These are phyloP conservation scores for Prochilodus magdalenae DNA, from an alignment of 2,113 vertebrate genomes.

Conservation along the genomic window DNA sequence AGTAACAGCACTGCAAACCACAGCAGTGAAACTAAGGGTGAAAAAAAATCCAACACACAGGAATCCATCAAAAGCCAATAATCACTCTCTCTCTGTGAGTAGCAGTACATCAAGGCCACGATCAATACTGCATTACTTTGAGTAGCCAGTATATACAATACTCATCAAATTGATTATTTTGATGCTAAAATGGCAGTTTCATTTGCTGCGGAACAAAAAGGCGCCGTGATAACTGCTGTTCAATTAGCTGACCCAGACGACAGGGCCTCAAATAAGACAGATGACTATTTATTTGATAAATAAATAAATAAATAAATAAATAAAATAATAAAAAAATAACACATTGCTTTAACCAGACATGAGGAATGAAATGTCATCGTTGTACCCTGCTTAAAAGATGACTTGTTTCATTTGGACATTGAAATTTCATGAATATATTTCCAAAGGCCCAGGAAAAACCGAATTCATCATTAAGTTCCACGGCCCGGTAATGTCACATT, in stretches of 20 bases:
- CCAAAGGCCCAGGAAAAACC: slow-evolving; percentile 68
- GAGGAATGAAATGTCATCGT: slow-evolving; percentile 77
- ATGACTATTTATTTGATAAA: slow-evolving; percentile 77
- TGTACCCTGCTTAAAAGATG: slow-evolving; percentile 79
- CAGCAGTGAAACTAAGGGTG: slow-evolving; percentile 39
- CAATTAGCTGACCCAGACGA: slow-evolving; percentile 69
- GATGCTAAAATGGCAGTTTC: slow-evolving; percentile 80
- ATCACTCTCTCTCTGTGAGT: slow-evolving; percentile 67
- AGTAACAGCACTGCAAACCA: slow-evolving; percentile 32
- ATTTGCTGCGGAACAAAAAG: slow-evolving; percentile 65
- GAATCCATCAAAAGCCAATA: slow-evolving; percentile 81
- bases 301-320: neutral
- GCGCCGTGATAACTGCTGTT: slow-evolving; percentile 70
- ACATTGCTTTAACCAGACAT: slow-evolving; percentile 67
- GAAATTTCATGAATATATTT: slow-evolving; percentile 86
- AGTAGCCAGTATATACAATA: slow-evolving; percentile 80
- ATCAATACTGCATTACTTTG: slow-evolving; percentile 84
- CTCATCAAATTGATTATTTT: slow-evolving; percentile 83
- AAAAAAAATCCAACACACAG: slow-evolving; percentile 61
- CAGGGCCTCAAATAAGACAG: slow-evolving; percentile 65
- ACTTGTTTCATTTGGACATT: slow-evolving; percentile 78
- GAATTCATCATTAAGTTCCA: slow-evolving; percentile 78
- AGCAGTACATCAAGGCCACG: slow-evolving; percentile 72
- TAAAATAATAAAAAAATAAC: slow-evolving; percentile 67
- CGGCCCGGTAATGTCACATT: slow-evolving; percentile 73